Conservation (phyloP, 2,113 vertebrate genomes). For the Agelaius tricolor region DNA sequence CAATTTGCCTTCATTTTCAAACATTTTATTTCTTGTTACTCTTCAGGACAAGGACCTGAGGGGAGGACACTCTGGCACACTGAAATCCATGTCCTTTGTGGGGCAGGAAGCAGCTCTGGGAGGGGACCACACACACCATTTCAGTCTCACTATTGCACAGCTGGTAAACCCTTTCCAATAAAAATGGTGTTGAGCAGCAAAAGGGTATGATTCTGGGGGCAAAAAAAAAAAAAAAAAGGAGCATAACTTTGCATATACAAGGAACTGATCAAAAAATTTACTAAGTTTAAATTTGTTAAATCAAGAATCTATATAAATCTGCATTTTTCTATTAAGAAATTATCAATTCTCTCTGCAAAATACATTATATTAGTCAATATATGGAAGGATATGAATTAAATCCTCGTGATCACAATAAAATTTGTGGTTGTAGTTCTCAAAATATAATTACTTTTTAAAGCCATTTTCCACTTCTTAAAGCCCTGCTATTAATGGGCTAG, state of each 20-base stretch:
- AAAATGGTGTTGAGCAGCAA: not conserved
- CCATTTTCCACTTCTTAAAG: not conserved
- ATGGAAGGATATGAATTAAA: not conserved
- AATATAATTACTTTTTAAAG: not conserved
- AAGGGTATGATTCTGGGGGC: not conserved
- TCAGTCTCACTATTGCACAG: not conserved
- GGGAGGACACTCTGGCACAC: not conserved
- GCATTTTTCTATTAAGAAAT: not conserved
- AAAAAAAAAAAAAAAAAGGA: not conserved
- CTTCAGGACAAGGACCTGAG: not conserved
- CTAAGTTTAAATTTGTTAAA: not conserved
- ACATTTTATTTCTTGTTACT: not conserved
- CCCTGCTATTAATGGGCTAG: not conserved
- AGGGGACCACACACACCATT: not conserved
- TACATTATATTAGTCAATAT: not conserved
- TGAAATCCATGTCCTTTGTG: accelerated
- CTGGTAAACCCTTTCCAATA: not conserved
- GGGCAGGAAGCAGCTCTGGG: not conserved
- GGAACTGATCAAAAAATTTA: not conserved
- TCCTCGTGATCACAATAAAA: not conserved
- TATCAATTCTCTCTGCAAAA: not conserved
- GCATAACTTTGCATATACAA: not conserved
- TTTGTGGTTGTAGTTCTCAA: not conserved
- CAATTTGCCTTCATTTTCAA: not conserved
- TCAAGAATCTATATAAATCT: not conserved